Percentiles rank a stretch among this genome's conserved stretches.
phyloP scores from a whole-genome alignment of 2,888 invertebrate genomes.

The Melieria crassipennis region DNA sequence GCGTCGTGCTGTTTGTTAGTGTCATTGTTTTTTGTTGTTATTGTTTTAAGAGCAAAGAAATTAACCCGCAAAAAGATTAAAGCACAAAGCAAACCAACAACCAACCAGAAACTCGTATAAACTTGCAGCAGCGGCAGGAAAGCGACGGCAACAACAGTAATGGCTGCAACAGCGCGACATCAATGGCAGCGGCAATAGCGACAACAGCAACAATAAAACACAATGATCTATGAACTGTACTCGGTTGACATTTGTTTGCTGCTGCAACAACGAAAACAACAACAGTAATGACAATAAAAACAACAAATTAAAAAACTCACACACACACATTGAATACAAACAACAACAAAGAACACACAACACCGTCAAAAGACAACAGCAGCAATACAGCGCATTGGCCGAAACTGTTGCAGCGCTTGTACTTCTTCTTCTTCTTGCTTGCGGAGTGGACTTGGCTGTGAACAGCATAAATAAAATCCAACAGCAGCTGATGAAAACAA shows the following conservation, averaged over 20 bases:
- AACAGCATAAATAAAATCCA: constrained; percentile 27
- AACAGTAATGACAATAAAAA: constrained; percentile 8
- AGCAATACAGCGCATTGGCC: background rate
- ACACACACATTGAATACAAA: background rate
- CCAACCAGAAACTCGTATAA: background rate
- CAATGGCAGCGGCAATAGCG: constrained; percentile 12
- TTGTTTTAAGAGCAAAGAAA: constrained; percentile 3
- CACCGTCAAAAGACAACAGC: background rate
- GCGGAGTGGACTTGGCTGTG: background rate
- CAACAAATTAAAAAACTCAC: background rate
- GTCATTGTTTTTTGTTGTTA: background rate
- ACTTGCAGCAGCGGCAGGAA: background rate
- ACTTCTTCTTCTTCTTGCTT: no score
- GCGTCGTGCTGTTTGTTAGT: background rate
- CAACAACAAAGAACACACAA: background rate
- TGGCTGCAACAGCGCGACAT: constrained; percentile 6
- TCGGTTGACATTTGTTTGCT: constrained; percentile 22
- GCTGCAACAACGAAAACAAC: background rate
- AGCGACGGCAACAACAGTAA: background rate
- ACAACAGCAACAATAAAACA: constrained; percentile 22
- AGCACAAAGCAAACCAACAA: constrained; percentile 14
- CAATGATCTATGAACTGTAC: constrained; percentile 34
- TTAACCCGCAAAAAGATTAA: background rate
- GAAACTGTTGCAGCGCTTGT: constrained; percentile 13
- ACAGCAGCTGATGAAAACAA: constrained; percentile 16